These are phyloP conservation scores for Amaurobius ferox DNA, from an alignment of 2,888 invertebrate genomes.

Conservation along the genomic window DNA sequence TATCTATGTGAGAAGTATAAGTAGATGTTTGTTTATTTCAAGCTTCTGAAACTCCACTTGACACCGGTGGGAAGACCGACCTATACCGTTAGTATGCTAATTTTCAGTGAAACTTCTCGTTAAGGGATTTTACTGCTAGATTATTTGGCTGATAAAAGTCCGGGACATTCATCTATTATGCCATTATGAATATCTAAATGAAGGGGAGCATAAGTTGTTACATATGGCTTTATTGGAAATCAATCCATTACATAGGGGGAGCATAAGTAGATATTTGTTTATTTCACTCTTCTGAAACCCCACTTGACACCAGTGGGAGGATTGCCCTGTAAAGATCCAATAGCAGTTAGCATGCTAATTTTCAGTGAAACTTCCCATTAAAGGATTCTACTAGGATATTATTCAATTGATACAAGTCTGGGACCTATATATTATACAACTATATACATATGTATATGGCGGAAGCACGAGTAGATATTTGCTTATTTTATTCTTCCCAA, in stretches of 20 bases:
- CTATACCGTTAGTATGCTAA: too few species aligned
- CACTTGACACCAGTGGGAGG: neutral
- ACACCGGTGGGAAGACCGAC: neutral
- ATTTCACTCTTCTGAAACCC: neutral
- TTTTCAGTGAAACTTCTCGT: too few species aligned
- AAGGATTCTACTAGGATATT: too few species aligned
- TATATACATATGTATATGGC: conserved; percentile 96
- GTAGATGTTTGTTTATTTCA: neutral
- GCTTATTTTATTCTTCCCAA: neutral
- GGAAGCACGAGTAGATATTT: conserved; percentile 79
- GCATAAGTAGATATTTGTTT: neutral
- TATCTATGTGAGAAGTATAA: conserved; percentile 90
- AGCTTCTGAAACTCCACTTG: neutral
- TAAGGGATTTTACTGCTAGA: too few species aligned
- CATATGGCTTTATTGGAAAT: conserved; percentile 93
- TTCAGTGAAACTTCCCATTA: too few species aligned
- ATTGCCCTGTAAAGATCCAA: neutral
- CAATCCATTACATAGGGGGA: conserved; percentile 95
- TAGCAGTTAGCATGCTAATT: too few species aligned
- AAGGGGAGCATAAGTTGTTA: too few species aligned
- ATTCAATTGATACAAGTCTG: too few species aligned
- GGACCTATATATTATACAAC: too few species aligned
- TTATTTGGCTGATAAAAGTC: too few species aligned
- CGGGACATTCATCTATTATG: too few species aligned
- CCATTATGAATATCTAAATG: too few species aligned